Evolutionary conservation across 2,113 vertebrate genomes (phyloP), one percentile per base, ranked within the genome.

Genomic region (Spea multiplicata): DNA sequence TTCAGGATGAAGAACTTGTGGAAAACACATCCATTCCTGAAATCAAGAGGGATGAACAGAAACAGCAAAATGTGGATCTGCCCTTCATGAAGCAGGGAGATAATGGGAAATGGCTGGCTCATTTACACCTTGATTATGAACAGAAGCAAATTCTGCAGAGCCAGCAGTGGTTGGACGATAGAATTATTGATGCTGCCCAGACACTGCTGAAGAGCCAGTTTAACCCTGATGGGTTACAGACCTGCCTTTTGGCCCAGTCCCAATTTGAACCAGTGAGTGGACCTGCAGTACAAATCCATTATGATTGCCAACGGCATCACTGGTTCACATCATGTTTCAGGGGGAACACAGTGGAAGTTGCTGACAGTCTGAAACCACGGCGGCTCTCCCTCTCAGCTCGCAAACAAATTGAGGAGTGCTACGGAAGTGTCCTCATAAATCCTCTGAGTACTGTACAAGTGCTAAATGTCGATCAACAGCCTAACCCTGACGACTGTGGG

Each of bases 201-300:
- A 16, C 12, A 5, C 44, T 69, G 4, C 46, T 69, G 12, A 12
- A 69, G 14, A 69, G 8, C 6, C 45, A 69, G 14, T 69, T 69
- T 69, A 13, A 69, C 9, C 4, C 46, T 1, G 46, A 69, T 47
- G 66, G 66, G 14, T 46, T 69, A 10, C 66, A 69, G 48, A 7
- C 45, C 46, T 48, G 45, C n/a, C 1, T 49, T 5, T 6, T 69
- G 3, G 4, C 66, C 7, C 45, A 69, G 6, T 0, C n/a, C 6
- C 2, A 7, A 1, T 69, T 48, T 8, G 4, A n/a, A 6, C 45
- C 66, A 7, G 66, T 69, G 3, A 6, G 3, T 48, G 46, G 66
- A 3, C 66, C 44, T 14, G 12, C 66, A n/a, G 66, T 48, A 7
- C 66, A 69, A 48, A 69, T 69, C 10, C 66, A 69, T 69, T 69